phyloP scores from a whole-genome alignment of 2,113 vertebrate species.

The Eubucco bourcierii region DNA sequence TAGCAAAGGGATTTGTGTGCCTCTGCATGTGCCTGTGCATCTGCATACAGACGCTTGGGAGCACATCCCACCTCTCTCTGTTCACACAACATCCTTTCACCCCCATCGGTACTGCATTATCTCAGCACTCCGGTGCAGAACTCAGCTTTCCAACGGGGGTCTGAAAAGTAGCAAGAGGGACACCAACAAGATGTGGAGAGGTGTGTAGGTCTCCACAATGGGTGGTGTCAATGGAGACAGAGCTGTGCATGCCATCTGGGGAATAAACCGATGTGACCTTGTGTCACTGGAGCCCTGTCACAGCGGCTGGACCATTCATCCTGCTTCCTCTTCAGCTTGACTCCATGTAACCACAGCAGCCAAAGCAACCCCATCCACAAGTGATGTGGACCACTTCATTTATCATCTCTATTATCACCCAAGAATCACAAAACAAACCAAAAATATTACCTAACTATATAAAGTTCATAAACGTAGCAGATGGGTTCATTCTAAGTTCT shows the following conservation, averaged over 20 bases:
- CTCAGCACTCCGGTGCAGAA: neutral
- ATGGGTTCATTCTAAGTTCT: constrained; percentile 51
- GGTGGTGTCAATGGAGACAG: neutral
- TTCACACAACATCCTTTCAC: neutral
- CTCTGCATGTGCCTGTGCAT: neutral
- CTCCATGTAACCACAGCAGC: neutral
- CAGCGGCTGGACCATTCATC: neutral
- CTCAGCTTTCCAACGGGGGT: neutral
- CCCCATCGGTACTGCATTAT: fast-evolving
- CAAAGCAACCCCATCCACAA: neutral
- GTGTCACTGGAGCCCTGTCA: fast-evolving
- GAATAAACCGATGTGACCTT: neutral
- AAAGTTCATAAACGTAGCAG: neutral
- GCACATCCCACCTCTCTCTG: neutral
- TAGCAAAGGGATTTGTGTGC: neutral
- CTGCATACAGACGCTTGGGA: fast-evolving
- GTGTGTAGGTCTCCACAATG: neutral
- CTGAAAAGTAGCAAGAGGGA: neutral
- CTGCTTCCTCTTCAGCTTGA: neutral
- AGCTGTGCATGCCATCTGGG: fast-evolving
- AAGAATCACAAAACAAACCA: constrained; percentile 10
- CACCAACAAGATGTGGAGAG: neutral
- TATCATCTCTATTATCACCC: constrained; percentile 6
- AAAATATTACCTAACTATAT: constrained; percentile 32
- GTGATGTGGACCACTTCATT: neutral